Conservation (phyloP, 2,797 vertebrate genomes). For the Syngnathus rostellatus region DNA sequence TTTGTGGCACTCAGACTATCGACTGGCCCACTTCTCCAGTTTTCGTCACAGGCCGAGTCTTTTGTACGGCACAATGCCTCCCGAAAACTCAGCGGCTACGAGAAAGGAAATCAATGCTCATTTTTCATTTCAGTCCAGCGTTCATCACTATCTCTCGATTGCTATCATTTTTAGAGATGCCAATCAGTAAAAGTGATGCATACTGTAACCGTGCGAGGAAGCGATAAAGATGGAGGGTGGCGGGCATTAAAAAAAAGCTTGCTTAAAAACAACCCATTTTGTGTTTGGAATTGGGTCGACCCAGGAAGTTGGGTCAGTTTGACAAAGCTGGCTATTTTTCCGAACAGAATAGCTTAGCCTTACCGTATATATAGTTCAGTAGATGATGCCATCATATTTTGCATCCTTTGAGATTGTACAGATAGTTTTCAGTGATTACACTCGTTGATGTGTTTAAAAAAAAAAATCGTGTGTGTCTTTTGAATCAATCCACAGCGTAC, state of each 20-base stretch:
- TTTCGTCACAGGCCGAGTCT: constrained; percentile 30
- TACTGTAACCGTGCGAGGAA: constrained; percentile 30
- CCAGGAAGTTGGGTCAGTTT: too few relatives aligned
- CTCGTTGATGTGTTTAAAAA: background rate
- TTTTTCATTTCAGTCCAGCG: constrained; percentile 41
- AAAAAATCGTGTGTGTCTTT: constrained; percentile 10
- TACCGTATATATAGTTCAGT: too few relatives aligned
- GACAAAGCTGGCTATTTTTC: too few relatives aligned
- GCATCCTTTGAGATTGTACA: background rate
- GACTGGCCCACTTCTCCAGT: constrained; percentile 49
- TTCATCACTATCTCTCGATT: constrained; percentile 51
- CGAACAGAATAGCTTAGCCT: too few relatives aligned
- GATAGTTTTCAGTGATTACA: background rate
- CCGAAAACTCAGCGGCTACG: constrained; percentile 33
- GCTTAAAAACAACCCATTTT: too few relatives aligned
- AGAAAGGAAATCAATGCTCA: constrained; percentile 54
- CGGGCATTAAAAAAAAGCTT: too few relatives aligned
- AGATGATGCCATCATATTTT: background rate
- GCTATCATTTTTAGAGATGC: constrained; percentile 50
- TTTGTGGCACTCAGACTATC: constrained; percentile 31
- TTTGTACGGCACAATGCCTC: constrained; percentile 30
- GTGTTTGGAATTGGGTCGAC: too few relatives aligned
- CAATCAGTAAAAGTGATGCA: constrained; percentile 46
- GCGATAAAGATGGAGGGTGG: constrained; percentile 36
- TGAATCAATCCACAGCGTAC: constrained; percentile 69